Base-by-base conservation (phyloP, 2,797 vertebrate genomes). In the Champsocephalus esox region DNA sequence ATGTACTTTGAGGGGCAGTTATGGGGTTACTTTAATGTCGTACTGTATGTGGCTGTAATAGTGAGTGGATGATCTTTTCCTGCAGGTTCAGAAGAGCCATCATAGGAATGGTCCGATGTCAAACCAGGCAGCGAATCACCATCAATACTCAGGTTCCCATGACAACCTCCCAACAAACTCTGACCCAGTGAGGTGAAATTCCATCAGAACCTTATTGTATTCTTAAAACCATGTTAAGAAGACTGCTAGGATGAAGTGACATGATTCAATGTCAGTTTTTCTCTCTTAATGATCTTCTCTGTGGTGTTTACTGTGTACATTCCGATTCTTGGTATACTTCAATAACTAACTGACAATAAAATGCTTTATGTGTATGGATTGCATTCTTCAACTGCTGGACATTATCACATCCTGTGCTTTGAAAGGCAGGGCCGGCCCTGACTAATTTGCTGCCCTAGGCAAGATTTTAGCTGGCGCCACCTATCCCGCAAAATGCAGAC, bases 31-130 rank as follows among this genome's bases (percentile, higher is more conserved):
- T 28, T 50, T 9, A 44, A 13, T 72, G 11, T 8, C 32, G 11
- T 60, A n/a, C 12, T 59, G 14, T 12, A 57, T 43, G 43, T 46
- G 14, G 11, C 8, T 57, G 3, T 43, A 38, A 46, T 46, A 43
- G 34, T 65, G 16, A 38, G 12, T 51, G 16, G 17, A 63, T 58
- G 24, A 4, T 16, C 0, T 66, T 56, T 78, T 78, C 43, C 34
- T 87, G 61, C 82, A 95, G 95, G 80, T 96, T 95, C 88, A 94
- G 95, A 77, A 92, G 95, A 91, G 97, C 98, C 1, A 97, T 99
- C 79, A 87, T 93, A 34, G 96, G 96, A 38, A 97, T 99, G 96
- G 84, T 99, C 73, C 94, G 93, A 28, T 99, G 98, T 92, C 97
- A 97, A 88, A 95, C 95, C 71, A 93, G 94, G 54, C 96, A 96